Base-by-base conservation (phyloP, 2,888 invertebrate genomes). In the Epistrophella euchroma region DNA sequence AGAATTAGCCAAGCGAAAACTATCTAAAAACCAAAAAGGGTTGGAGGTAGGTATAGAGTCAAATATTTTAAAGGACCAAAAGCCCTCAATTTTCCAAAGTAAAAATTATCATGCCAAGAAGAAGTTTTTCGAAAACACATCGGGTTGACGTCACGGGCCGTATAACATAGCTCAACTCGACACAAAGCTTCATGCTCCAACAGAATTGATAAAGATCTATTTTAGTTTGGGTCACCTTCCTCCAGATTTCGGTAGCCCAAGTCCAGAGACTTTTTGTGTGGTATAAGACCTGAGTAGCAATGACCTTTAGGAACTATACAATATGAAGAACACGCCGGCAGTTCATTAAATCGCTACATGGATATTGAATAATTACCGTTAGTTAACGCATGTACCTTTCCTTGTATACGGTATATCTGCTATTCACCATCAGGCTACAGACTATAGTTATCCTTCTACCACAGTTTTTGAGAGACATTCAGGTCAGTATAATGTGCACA, bases 331-430 rank as follows among this genome's bases (percentile, higher is more conserved):
- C 75, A 79, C 75, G 71, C 71, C 71, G 71, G 75, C 71, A 84
- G 79, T 79, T 78, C 75, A 79, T 78, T 84, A 71, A 84, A 71
- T 75, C 66, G 75, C 37, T 71, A 66, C 71, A 71, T 58, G 74
- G 74, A 70, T 79, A 66, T 75, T 79, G 74, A 78, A 84, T 79
- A 84, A 84, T 84, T 84, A 75, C 70, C 64, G 19, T 45, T 56
- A 43, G 43, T 7, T 43, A 43, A 43, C 15, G 43, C n/a, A 43
- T 43, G 40, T 40, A 40, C 43, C n/a, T 43, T n/a, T n/a, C n/a
- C n/a, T 32, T 28, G 22, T 52, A 7, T 52, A 28, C 4, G 9
- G 7, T 11, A 55, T 55, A 32, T 17, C 2, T 32, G 10, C 17
- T 10, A 17, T 17, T 56, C 1, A 28, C 7, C 25, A 52, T 15